A percentile compares a stretch with the other conserved stretches of the same genome.
Conservation (phyloP, 2,113 vertebrate species). For the Manacus vitellinus region DNA sequence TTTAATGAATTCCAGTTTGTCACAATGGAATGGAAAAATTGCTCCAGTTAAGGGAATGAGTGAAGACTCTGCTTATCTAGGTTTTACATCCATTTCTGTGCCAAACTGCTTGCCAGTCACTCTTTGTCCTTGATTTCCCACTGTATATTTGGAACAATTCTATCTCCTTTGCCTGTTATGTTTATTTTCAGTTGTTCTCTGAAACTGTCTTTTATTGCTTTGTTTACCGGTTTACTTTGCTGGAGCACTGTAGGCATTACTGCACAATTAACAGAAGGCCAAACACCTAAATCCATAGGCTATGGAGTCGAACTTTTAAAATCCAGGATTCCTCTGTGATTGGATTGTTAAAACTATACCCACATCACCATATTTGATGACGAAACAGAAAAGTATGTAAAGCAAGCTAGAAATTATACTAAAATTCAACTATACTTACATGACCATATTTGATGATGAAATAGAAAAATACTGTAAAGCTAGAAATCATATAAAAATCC, state of each 20-base stretch:
- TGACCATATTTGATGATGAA: background rate
- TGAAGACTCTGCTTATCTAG: background rate
- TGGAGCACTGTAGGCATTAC: background rate
- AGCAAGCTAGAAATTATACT: background rate
- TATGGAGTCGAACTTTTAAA: background rate
- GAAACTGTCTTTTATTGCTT: background rate
- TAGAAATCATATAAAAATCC: background rate
- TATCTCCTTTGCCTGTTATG: background rate
- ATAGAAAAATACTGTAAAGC: background rate
- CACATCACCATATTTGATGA: background rate
- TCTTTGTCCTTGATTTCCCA: background rate
- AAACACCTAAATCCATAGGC: background rate
- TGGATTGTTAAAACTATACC: background rate
- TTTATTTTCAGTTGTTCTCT: background rate
- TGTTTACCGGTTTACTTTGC: background rate
- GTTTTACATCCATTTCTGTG: background rate
- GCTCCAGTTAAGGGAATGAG: background rate
- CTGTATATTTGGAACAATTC: background rate
- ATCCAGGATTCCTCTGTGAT: background rate
- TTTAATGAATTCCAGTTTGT: fast-evolving
- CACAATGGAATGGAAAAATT: fast-evolving
- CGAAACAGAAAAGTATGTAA: background rate
- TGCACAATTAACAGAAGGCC: background rate
- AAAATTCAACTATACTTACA: too few species aligned
- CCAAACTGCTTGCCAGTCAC: background rate